Base-by-base conservation (phyloP, 1,140 invertebrate genomes). In the Drosophila biarmipes region DNA sequence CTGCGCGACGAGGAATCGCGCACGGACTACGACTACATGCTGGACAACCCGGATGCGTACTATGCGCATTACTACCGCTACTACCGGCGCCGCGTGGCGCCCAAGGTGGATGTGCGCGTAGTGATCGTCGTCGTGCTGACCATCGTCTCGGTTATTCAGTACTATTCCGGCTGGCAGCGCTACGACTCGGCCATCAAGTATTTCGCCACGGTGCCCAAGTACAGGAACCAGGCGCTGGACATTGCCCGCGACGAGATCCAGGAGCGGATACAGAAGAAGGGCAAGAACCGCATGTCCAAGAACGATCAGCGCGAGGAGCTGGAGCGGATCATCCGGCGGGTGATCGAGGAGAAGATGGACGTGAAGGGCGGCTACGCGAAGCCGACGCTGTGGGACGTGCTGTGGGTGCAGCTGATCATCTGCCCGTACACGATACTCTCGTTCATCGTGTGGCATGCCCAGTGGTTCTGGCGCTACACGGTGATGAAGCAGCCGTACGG, bases 21-120 rank as follows among this genome's bases (percentile, higher is more conserved):
- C 73, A 94, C 93, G 45, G 97, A 98, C 92, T 98, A 98, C 92
- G 96, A 98, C 92, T 98, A 98, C 92, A 98, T 98, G 97, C 93
- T 98, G 92, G 98, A 98, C 91, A 96, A 98, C 93, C 98, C 98
- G 51, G 96, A 97, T 89, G 95, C 97, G 75, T 96, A 97, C 82
- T 97, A 97, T 92, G 94, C 95, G 31, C 96, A 98, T 93, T 98
- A 98, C 91, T 98, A 98, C 92, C 94, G 96, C 62, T 98, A 98
- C 91, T 98, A 98, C 92, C 93, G 96, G 31, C 93, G 96, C 54
- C 93, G 96, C 49, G 95, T 97, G 90, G 95, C 96, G 11, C 97
- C 97, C 3, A 97, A 98, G 92, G 97, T 98, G 6, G 98, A 98
- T 93, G 96, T 98, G 15, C 92, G 97, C 57, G 93, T 98, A 56